Conservation (phyloP, 2,113 vertebrate genomes). For the Mugil cephalus region DNA sequence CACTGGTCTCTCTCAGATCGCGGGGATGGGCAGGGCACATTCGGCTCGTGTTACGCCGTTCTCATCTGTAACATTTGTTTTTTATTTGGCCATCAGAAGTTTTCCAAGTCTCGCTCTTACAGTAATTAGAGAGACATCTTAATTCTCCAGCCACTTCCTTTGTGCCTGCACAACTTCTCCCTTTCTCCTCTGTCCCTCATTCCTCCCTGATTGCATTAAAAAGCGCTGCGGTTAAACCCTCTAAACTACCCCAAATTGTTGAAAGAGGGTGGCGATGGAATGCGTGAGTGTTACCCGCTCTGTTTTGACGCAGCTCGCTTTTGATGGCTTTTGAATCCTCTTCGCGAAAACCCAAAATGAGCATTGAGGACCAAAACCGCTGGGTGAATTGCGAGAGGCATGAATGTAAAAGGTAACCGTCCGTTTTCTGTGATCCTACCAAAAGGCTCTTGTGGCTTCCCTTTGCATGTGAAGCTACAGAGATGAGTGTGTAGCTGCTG, state of each 20-base stretch:
- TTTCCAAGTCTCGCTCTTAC: slow-evolving; percentile 64
- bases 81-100: slow-evolving; percentile 75
- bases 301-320: slow-evolving; percentile 31
- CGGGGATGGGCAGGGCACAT: slow-evolving; percentile 46
- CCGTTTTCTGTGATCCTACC: neutral
- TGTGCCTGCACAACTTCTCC: slow-evolving; percentile 52
- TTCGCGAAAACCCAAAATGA: slow-evolving; percentile 7
- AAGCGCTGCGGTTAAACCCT: slow-evolving; percentile 63
- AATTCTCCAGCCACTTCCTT: slow-evolving; percentile 76
- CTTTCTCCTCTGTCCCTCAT: slow-evolving; percentile 52
- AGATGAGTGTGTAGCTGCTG: slow-evolving; percentile 41
- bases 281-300: slow-evolving; percentile 31
- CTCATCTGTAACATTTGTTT: slow-evolving; percentile 79
- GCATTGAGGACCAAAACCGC: slow-evolving; percentile 2
- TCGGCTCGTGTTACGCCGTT: slow-evolving; percentile 58
- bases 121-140: slow-evolving; percentile 75
- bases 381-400: neutral
- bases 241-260: slow-evolving; percentile 54
- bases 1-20: slow-evolving; percentile 23
- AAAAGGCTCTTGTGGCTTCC: slow-evolving; percentile 13
- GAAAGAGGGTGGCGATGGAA: slow-evolving; percentile 59
- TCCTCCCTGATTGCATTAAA: slow-evolving; percentile 74
- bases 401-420: neutral
- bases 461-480: slow-evolving; percentile 43
- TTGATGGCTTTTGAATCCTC: slow-evolving; percentile 26